Percentiles rank a stretch among this genome's conserved stretches.
These are phyloP conservation scores for Microctenopoma stevenorrisi DNA, from an alignment of 2,797 vertebrate species.

Conservation along the genomic window DNA sequence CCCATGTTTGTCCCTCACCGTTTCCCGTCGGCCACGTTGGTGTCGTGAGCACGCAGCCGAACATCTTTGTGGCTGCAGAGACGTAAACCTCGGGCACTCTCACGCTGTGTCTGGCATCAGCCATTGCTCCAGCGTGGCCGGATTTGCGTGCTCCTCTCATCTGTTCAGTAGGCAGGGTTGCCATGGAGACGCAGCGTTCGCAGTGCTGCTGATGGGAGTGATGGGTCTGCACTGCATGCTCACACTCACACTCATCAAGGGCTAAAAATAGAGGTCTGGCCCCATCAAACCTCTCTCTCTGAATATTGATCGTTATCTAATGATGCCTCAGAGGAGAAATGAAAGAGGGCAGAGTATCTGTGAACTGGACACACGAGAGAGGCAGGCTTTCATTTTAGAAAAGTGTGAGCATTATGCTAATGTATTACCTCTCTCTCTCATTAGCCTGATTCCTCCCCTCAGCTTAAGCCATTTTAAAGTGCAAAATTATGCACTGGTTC, in stretches of 20 bases:
- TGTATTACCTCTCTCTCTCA: conserved; percentile 33
- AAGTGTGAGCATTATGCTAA: conserved; percentile 31
- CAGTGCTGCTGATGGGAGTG: conserved; percentile 70
- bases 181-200: conserved; percentile 73
- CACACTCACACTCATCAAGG: conserved; percentile 16
- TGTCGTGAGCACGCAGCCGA: conserved; percentile 38
- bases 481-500: conserved; percentile 9
- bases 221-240: conserved; percentile 49
- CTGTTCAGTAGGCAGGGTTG: conserved; percentile 75
- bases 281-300: conserved; percentile 55
- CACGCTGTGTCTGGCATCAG: conserved; percentile 70
- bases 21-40: conserved; percentile 32
- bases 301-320: conserved; percentile 79
- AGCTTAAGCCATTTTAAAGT: conserved; percentile 17
- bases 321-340: conserved; percentile 66
- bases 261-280: conserved; percentile 80
- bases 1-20: conserved; percentile 57
- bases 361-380: conserved; percentile 34
- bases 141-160: conserved; percentile 77
- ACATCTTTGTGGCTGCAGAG: conserved; percentile 37
- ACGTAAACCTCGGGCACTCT: conserved; percentile 68
- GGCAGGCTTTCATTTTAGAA: conserved; percentile 30
- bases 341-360: conserved; percentile 46
- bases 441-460: conserved; percentile 19
- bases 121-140: conserved; percentile 84